Evolutionary conservation across 2,888 invertebrate species (phyloP), one percentile per base, ranked within the genome.

Genomic region (Mythimna albipuncta): DNA sequence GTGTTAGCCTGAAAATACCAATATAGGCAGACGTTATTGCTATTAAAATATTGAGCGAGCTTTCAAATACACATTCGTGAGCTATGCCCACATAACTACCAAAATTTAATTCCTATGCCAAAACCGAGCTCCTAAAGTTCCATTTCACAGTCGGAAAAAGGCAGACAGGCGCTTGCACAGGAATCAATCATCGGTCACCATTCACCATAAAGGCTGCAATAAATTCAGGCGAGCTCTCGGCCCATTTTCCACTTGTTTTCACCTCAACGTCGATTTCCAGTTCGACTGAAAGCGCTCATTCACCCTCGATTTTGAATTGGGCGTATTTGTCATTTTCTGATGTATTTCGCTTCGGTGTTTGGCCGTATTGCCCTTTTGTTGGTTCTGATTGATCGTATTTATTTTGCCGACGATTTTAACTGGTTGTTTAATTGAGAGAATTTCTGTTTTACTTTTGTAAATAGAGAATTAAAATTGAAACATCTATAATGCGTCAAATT

Each of bases 231-330:
- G 84, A 81, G 88, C 86, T 88, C 89, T 88, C 90, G 86, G 85
- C 84, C 91, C 90, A 93, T 94, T 94, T 94, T 93, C 94, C 94
- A 92, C 90, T 90, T 90, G 92, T 93, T 93, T 94, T 93, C 94
- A 94, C 94, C 94, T 93, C 90, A 80, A 86, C 85, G 84, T 82
- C 87, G 87, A 86, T 87, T 86, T 81, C 81, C 79, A 81, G 82
- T 79, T 73, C 74, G 67, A 75, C 76, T 81, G 85, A 79, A 86
- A 86, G 85, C 82, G 77, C 85, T 86, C 87, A 86, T 85, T 87
- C 83, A 83, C 77, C 85, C 77, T 83, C 88, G 83, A 87, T 86
- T 83, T 86, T 84, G 84, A 83, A 83, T 84, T 79, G 83, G 77
- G 75, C 82, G 82, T 87, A 91, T 91, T 91, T 91, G 91, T 91